Conservation (phyloP, 2,888 invertebrate genomes). For the Sarcophaga caerulescens region DNA sequence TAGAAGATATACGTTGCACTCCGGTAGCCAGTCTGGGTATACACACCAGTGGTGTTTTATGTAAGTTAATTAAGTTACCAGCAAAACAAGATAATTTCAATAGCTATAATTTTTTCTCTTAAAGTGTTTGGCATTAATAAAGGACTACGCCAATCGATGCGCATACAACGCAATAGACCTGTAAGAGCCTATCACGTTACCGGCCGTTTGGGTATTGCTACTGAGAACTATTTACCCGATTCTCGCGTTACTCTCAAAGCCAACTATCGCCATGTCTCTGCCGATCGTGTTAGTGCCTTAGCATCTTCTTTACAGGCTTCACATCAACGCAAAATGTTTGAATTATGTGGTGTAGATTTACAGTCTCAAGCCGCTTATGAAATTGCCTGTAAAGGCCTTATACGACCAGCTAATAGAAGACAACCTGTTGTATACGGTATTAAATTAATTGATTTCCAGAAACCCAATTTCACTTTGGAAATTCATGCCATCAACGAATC, state of each 20-base stretch:
- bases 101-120: background rate
- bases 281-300: slow-evolving; percentile 87
- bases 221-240: slow-evolving; percentile 87
- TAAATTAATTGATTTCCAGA: slow-evolving; percentile 90
- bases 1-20: slow-evolving; percentile 85
- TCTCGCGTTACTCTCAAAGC: slow-evolving; percentile 88
- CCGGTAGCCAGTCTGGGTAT: slow-evolving; percentile 84
- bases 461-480: slow-evolving; percentile 93
- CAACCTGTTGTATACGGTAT: slow-evolving; percentile 92
- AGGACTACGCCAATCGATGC: slow-evolving; percentile 83
- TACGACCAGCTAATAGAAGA: slow-evolving; percentile 87
- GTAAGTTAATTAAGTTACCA: slow-evolving; percentile 81
- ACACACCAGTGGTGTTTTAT: slow-evolving; percentile 88
- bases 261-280: slow-evolving; percentile 87
- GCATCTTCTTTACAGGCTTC: slow-evolving; percentile 91
- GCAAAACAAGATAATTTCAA: background rate
- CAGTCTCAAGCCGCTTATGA: slow-evolving; percentile 95
- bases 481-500: slow-evolving; percentile 93
- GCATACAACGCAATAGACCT: slow-evolving; percentile 84
- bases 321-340: slow-evolving; percentile 93
- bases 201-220: slow-evolving; percentile 89
- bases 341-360: slow-evolving; percentile 89
- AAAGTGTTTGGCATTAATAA: slow-evolving; percentile 88
- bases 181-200: slow-evolving; percentile 88
- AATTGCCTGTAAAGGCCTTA: slow-evolving; percentile 89